A percentile compares a stretch with the other conserved stretches of the same genome.
phyloP scores from a whole-genome alignment of 53 echinoderm and acorn worm genomes.

The Apostichopus leukothele region DNA sequence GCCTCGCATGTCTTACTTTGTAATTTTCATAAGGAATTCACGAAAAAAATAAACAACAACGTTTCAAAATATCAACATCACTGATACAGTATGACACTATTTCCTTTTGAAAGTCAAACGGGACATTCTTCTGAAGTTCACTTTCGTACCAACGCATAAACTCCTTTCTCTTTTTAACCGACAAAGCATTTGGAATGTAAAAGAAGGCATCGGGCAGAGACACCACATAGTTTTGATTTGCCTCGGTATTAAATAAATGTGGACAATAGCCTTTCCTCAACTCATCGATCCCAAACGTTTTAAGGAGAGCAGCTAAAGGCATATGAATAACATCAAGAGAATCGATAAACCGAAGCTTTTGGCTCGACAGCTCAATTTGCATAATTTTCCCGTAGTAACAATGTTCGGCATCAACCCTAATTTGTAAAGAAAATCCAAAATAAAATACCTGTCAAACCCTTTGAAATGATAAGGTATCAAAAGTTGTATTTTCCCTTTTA shows the following conservation, averaged over 20 bases:
- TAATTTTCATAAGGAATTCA: constrained; percentile 34
- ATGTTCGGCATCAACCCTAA: constrained; percentile 28
- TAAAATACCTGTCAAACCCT: constrained; percentile 45
- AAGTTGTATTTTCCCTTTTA: background rate
- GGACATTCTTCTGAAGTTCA: constrained; percentile 10
- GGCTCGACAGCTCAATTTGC: constrained; percentile 25
- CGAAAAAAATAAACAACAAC: constrained; percentile 49
- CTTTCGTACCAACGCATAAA: constrained; percentile 49
- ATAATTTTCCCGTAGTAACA: constrained; percentile 36
- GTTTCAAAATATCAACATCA: constrained; percentile 56
- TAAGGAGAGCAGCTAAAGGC: constrained; percentile 47
- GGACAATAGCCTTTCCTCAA: constrained; percentile 53
- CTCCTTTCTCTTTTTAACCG: background rate
- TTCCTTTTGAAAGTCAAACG: constrained; percentile 49
- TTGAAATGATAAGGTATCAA: constrained; percentile 47
- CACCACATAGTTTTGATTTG: constrained; percentile 41
- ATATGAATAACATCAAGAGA: constrained; percentile 50
- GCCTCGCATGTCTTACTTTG: background rate
- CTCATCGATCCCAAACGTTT: constrained; percentile 47
- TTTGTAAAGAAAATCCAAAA: constrained; percentile 24
- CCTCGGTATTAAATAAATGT: constrained; percentile 34
- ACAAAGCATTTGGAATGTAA: constrained; percentile 34
- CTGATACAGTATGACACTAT: constrained; percentile 50
- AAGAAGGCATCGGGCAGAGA: constrained; percentile 37
- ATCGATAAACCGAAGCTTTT: constrained; percentile 37